phyloP scores from a whole-genome alignment of 2,797 vertebrate genomes.

The Heteromormyrus szaboi region DNA sequence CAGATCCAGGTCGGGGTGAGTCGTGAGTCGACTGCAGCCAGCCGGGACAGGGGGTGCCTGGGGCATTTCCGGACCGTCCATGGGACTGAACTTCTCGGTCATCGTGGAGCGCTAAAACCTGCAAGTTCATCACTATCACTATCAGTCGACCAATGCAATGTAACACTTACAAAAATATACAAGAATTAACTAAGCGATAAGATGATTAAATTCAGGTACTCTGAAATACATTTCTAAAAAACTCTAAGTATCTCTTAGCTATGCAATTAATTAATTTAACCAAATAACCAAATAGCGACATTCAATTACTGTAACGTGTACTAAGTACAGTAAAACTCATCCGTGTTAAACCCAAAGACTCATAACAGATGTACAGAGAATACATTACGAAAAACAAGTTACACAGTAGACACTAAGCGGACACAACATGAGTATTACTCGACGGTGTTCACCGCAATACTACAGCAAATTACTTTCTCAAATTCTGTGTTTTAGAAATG shows the following conservation, averaged over 20 bases:
- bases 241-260: not conserved
- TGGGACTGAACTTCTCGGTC: not conserved
- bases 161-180: not conserved
- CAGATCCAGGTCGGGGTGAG: slow-evolving; percentile 36
- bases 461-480: not conserved
- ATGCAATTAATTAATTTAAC: not conserved
- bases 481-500: not conserved
- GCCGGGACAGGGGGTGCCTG: slow-evolving; percentile 25
- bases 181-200: not conserved
- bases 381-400: not conserved
- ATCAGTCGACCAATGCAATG: not conserved
- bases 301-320: not conserved
- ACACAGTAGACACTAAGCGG: not conserved
- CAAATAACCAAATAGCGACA: not conserved
- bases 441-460: not conserved
- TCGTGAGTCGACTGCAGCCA: not conserved
- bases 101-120: not conserved
- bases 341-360: not conserved
- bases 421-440: not conserved
- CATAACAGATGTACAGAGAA: not conserved
- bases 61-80: slow-evolving; percentile 17
- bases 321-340: not conserved
- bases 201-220: not conserved
- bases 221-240: not conserved
- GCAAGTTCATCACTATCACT: not conserved